phyloP scores from a whole-genome alignment of 2,888 invertebrate genomes.

The Rhingia rostrata region DNA sequence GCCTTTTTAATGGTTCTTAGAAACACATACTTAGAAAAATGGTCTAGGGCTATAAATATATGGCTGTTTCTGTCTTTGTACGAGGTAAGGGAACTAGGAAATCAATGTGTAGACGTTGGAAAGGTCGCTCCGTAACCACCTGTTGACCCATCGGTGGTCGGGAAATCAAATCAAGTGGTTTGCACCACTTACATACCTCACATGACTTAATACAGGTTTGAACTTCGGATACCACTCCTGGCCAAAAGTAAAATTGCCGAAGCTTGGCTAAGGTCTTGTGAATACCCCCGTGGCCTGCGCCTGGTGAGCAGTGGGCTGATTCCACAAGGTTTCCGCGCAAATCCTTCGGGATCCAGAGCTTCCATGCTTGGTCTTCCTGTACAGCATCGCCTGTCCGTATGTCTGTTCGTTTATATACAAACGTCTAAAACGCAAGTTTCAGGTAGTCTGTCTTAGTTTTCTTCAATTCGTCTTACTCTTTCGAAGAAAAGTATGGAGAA shows the following conservation, averaged over 20 bases:
- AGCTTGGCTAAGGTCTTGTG: neutral
- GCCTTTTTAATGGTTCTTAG: no score
- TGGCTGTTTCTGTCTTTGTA: no score
- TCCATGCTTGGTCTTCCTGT: neutral
- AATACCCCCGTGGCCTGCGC: neutral
- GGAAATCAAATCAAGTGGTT: no score
- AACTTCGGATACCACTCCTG: no score
- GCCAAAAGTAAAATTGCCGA: neutral
- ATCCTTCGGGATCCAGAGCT: neutral
- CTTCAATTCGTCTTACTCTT: neutral
- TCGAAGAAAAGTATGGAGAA: neutral
- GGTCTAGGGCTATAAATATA: no score
- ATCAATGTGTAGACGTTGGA: no score
- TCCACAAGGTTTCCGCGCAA: neutral
- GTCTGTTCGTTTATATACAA: conserved; percentile 2
- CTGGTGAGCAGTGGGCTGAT: neutral
- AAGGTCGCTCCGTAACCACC: no score
- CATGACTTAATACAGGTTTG: no score
- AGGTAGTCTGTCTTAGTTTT: neutral
- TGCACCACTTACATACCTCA: no score
- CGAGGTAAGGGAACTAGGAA: no score
- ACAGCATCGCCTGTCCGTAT: neutral
- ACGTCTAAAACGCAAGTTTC: conserved; percentile 6
- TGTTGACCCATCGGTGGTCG: no score
- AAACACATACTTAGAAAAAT: no score